Base-by-base conservation (phyloP, 2,888 invertebrate species). In the Hypsopygia costalis region DNA sequence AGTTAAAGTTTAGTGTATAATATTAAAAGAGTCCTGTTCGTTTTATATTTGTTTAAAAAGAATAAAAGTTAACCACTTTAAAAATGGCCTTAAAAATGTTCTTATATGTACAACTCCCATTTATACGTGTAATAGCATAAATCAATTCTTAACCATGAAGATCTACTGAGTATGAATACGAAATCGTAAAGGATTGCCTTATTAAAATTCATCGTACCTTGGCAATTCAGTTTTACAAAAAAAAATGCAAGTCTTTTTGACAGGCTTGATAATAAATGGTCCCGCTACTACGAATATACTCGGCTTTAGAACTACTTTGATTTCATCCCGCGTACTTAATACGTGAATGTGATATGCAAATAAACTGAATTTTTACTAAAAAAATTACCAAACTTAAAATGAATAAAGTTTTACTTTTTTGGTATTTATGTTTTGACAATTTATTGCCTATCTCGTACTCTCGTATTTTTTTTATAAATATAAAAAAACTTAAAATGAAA, bases 111-210 rank as follows among this genome's bases (percentile, higher is more conserved):
- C 56, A 59, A 56, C 44, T 53, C 48, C 58, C 58, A 66, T 73
- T 70, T 65, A 56, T 63, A 66, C 62, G 60, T 58, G 65, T 67
- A 69, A 70, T 64, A 68, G 65, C 68, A 72, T 74, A 74, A 74
- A 75, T 76, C 71, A 72, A 71, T 73, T 73, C 62, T 62, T 60
- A 66, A 58, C 69, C 69, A 58, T 52, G 54, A 58, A 55, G 55
- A 62, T 62, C 52, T 65, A 63, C 63, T 61, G 63, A 57, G 51
- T 51, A 49, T 58, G 74, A 74, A 76, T 77, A 71, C 68, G 57
- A 65, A 76, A 69, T 72, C 60, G 55, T 63, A 67, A 69, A 64
- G 63, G 59, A 66, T 58, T 54, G 51, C 53, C 64, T 62, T 65
- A 69, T 74, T 75, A 66, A 69, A 70, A 77, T 75, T 75, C 72